phyloP scores from a whole-genome alignment of 1,140 invertebrate species.

The Varroa destructor region DNA sequence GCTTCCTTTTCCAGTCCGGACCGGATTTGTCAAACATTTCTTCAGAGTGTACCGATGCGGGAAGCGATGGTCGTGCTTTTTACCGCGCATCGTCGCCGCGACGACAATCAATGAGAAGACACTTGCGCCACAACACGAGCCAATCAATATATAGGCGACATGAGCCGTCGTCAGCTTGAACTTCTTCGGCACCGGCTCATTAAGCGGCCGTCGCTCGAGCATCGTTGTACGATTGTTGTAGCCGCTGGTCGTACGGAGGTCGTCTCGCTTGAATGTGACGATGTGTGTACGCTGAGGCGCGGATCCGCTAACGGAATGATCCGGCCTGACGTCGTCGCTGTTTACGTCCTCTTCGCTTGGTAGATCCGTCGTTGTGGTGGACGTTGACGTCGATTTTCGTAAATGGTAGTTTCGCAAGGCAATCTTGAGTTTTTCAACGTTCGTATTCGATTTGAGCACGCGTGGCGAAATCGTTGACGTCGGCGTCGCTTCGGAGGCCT shows the following conservation, averaged over 20 bases:
- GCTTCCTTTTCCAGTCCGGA: background rate
- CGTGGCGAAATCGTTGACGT: slow-evolving; percentile 12
- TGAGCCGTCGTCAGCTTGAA: slow-evolving; percentile 37
- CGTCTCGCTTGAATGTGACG: slow-evolving; percentile 19
- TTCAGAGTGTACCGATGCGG: slow-evolving; percentile 23
- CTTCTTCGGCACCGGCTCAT: slow-evolving; percentile 13
- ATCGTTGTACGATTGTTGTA: background rate
- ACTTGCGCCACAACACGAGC: slow-evolving; percentile 38
- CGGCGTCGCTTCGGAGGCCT: background rate
- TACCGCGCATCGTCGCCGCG: slow-evolving; percentile 36
- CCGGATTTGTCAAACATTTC: background rate
- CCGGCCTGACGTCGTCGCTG: background rate
- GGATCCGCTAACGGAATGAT: slow-evolving; percentile 1
- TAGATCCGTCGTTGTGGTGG: background rate
- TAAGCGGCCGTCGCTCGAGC: slow-evolving; percentile 22
- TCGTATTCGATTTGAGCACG: slow-evolving; percentile 20
- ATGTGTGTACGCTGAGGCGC: slow-evolving; percentile 17
- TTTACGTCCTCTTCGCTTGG: background rate
- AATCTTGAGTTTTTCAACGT: slow-evolving; percentile 16
- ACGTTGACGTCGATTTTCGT: slow-evolving; percentile 4
- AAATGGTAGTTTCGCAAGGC: slow-evolving; percentile 21
- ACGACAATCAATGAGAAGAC: slow-evolving; percentile 38
- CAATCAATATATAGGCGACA: slow-evolving; percentile 39
- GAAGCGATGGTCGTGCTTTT: slow-evolving; percentile 20
- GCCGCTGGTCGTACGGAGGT: background rate